A percentile compares a stretch with the other conserved stretches of the same genome.
phyloP scores from a whole-genome alignment of 1,140 invertebrate genomes.

The Protaetia brevitarsis region DNA sequence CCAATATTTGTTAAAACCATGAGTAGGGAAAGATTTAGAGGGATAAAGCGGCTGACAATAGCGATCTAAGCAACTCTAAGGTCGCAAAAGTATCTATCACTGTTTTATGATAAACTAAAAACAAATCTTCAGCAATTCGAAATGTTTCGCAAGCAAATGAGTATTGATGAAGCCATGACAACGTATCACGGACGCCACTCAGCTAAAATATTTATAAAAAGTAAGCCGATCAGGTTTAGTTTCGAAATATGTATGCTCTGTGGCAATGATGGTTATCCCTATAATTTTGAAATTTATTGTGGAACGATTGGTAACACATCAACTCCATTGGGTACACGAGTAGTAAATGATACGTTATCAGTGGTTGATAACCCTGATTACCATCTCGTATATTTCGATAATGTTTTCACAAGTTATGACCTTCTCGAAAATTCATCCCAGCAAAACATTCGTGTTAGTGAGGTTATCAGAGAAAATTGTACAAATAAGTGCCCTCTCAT shows the following conservation, averaged over 20 bases:
- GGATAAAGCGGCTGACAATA: background rate
- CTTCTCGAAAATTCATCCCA: background rate
- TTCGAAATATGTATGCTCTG: background rate
- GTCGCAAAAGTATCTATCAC: background rate
- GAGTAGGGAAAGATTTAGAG: conserved; percentile 3
- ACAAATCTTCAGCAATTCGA: background rate
- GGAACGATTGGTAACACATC: background rate
- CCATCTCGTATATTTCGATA: too few relatives aligned
- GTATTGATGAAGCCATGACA: background rate
- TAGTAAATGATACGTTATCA: background rate
- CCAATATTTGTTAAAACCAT: background rate
- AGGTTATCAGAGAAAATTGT: background rate
- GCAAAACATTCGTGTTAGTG: background rate
- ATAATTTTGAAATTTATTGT: conserved; percentile 23
- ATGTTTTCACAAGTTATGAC: background rate
- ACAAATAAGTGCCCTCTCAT: background rate
- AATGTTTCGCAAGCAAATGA: background rate
- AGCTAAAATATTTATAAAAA: background rate
- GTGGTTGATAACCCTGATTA: background rate
- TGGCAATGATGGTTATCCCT: background rate
- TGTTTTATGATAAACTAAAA: background rate
- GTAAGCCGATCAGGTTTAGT: conserved; percentile 23
- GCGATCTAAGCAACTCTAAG: background rate
- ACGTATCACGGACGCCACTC: background rate
- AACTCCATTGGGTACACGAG: background rate